Base-by-base conservation (phyloP, 2,888 invertebrate species). In the Synergus gifuensis region DNA sequence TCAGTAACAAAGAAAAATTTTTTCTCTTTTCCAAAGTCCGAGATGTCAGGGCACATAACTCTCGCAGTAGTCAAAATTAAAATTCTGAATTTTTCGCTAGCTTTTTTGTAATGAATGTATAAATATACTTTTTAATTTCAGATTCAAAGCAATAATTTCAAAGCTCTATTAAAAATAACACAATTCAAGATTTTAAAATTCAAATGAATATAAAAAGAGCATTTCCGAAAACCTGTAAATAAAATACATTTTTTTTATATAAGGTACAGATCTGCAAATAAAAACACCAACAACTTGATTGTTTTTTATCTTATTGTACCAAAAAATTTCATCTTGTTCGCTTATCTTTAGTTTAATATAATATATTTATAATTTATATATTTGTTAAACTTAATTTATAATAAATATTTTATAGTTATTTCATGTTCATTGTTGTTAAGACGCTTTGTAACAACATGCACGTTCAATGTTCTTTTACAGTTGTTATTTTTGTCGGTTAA, bases 281-380 rank as follows among this genome's bases (percentile, higher is more conserved):
- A 73, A 76, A 62, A 76, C 44, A 76, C 42, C n/a, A 76, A 28
- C 12, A 76, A 16, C 22, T 78, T 78, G 78, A 63, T 81, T 87
- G 83, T 62, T 88, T 87, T 87, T 83, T 80, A 77, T 86, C 89
- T 89, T 89, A 89, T 89, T 89, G 89, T 89, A 89, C 89, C 89
- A 89, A 89, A 89, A 89, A 89, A 88, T 89, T 87, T 85, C 86
- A 88, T 89, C 86, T 86, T 85, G 83, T 88, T 89, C 85, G 87
- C 88, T 88, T 88, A 86, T 87, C 86, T 85, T 88, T 86, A 86
- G 87, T 87, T 89, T 86, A 85, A 88, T 89, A 89, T 89, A 89
- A 89, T 89, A 88, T 89, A 88, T 87, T 85, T 80, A 79, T 80
- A 69, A 81, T 85, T 78, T 85, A 81, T 84, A 82, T 83, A 77